Conservation (phyloP, 2,888 invertebrate species). For the Drosophila planitibia region DNA sequence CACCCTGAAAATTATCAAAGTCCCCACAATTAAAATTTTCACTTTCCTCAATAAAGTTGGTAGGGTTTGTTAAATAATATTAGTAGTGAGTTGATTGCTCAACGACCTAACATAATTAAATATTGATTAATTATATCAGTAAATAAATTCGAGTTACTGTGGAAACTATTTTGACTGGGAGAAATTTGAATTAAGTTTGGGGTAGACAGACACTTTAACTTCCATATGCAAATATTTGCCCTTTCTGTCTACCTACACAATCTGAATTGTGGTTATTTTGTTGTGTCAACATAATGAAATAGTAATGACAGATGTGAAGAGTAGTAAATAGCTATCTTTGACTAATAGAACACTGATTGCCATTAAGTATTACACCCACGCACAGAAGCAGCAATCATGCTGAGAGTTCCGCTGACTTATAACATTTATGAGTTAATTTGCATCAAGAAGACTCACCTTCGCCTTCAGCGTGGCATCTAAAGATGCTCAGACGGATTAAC, state of each 20-base stretch:
- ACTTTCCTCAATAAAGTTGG: not conserved
- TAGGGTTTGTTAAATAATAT: not conserved
- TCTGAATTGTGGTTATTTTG: not conserved
- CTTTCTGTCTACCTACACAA: constrained; percentile 1
- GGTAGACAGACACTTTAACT: not conserved
- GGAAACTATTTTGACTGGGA: not conserved
- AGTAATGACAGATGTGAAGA: constrained; percentile 5
- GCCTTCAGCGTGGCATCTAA: constrained; percentile 47
- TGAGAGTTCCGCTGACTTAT: constrained; percentile 64
- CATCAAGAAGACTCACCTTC: constrained; percentile 66
- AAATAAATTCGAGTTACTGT: not conserved
- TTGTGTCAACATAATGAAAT: constrained; percentile 18
- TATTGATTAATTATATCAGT: not conserved
- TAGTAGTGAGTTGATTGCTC: not conserved
- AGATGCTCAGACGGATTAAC: constrained; percentile 72
- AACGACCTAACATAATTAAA: not conserved
- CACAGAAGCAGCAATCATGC: constrained; percentile 18
- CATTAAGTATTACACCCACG: constrained; percentile 51
- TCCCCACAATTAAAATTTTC: not conserved
- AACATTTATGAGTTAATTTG: constrained; percentile 61
- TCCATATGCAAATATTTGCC: not conserved
- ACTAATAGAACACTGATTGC: constrained; percentile 45
- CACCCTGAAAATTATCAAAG: not conserved
- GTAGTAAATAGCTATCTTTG: not conserved
- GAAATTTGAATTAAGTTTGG: not conserved